These are phyloP conservation scores for Verasper variegatus DNA, from an alignment of 2,113 vertebrate genomes.

Conservation along the genomic window DNA sequence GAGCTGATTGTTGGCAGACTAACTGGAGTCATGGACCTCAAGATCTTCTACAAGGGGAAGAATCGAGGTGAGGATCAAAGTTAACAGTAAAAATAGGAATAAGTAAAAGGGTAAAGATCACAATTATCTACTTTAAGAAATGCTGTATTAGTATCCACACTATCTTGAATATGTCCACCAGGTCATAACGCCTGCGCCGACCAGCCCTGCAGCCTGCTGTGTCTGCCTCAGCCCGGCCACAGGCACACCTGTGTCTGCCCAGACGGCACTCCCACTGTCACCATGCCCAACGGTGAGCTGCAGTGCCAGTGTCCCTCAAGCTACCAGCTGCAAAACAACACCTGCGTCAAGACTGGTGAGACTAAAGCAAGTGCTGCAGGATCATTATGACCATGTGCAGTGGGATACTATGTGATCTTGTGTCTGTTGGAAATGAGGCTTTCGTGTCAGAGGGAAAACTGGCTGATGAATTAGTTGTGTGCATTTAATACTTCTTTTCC, in stretches of 20 bases:
- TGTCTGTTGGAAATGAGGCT: too few relatives aligned
- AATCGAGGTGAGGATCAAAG: conserved; percentile 82
- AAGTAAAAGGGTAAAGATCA: neutral
- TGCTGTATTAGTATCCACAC: too few relatives aligned
- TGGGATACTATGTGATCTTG: too few relatives aligned
- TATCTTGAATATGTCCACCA: conserved; percentile 50
- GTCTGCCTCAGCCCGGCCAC: conserved; percentile 89
- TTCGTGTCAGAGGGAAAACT: neutral
- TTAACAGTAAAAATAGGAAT: too few relatives aligned
- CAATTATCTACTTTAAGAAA: neutral
- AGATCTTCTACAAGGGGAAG: conserved; percentile 97
- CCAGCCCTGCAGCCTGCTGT: conserved; percentile 92
- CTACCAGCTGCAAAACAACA: conserved; percentile 86
- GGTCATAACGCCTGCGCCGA: conserved; percentile 89
- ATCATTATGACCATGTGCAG: neutral
- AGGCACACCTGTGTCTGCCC: conserved; percentile 90
- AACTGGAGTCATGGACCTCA: conserved; percentile 97
- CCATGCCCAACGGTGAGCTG: conserved; percentile 85
- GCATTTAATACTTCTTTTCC: neutral
- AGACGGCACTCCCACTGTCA: conserved; percentile 82
- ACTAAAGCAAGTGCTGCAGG: neutral
- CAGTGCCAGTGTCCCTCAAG: conserved; percentile 90
- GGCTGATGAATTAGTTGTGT: neutral
- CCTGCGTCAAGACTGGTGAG: conserved; percentile 89
- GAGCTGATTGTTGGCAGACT: conserved; percentile 89